These are phyloP conservation scores for Trichomalopsis sarcophagae DNA, from an alignment of 1,140 invertebrate genomes.

Conservation along the genomic window DNA sequence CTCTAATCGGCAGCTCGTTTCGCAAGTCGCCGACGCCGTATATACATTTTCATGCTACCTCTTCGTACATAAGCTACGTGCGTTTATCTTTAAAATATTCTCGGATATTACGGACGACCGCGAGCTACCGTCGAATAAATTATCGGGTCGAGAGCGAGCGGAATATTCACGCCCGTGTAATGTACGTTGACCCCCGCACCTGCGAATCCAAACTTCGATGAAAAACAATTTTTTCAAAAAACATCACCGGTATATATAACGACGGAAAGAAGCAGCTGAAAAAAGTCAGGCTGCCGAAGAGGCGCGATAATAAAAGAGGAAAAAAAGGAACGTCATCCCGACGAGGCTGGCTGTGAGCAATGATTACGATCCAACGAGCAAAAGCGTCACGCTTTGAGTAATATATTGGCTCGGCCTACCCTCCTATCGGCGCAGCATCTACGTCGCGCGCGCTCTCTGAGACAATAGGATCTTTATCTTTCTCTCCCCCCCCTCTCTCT, in stretches of 20 bases:
- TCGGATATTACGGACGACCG: neutral
- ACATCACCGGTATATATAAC: too few species aligned
- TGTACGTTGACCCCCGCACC: conserved; percentile 10
- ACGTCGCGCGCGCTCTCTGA: conserved; percentile 20
- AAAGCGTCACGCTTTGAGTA: conserved; percentile 48
- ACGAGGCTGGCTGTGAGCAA: conserved; percentile 11
- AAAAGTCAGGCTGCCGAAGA: conserved; percentile 1
- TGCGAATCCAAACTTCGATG: neutral
- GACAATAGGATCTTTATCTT: conserved; percentile 52
- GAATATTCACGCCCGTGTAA: neutral
- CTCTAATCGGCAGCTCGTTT: conserved; percentile 34
- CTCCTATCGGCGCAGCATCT: conserved; percentile 43
- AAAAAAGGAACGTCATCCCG: conserved; percentile 26
- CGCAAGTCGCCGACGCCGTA: conserved; percentile 2
- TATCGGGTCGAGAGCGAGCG: conserved; percentile 16
- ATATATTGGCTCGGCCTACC: conserved; percentile 34
- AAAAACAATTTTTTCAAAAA: too few species aligned
- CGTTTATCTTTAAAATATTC: neutral
- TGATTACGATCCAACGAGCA: conserved; percentile 48
- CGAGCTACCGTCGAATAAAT: conserved; percentile 26
- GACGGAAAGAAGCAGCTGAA: neutral
- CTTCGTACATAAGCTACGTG: neutral
- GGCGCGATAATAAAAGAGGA: conserved; percentile 3
- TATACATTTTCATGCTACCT: conserved; percentile 14
- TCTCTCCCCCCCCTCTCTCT: neutral